A percentile compares a stretch with the other conserved stretches of the same genome.
Evolutionary conservation across 2,113 vertebrate genomes (phyloP).

Genomic region (Porphyrio hochstetteri): DNA sequence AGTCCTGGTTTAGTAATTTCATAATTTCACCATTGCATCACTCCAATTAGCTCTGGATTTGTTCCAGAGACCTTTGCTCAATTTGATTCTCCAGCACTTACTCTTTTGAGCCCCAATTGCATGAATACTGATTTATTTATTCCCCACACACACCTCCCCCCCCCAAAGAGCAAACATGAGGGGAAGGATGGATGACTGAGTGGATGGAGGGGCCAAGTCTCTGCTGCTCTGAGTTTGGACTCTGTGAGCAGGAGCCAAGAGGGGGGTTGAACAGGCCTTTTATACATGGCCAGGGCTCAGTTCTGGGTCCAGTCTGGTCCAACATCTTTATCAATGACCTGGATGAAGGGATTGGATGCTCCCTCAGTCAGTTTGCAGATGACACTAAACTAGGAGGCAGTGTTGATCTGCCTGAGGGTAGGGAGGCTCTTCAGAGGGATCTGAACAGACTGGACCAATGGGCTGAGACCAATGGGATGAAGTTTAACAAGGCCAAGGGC

Average conservation of each 20-base stretch:
- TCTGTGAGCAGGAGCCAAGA: neutral
- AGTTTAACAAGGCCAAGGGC: no score
- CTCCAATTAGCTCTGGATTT: slow-evolving; percentile 9
- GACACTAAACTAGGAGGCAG: no score
- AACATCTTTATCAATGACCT: no score
- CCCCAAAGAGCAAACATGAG: neutral
- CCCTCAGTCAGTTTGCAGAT: no score
- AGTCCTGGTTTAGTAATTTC: neutral
- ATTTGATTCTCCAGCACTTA: neutral
- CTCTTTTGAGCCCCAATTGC: neutral
- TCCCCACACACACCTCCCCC: no score
- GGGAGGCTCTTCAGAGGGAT: no score
- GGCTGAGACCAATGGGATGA: no score
- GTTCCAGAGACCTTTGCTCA: neutral
- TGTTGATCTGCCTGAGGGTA: no score
- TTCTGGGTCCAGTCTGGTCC: no score
- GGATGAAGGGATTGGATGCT: no score
- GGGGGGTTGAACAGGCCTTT: accelerated
- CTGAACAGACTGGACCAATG: no score
- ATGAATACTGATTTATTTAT: neutral
- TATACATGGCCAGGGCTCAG: no score
- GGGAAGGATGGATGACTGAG: neutral
- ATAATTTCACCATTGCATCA: neutral
- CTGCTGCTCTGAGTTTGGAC: neutral
- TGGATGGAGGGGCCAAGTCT: neutral